phyloP scores from a whole-genome alignment of 1,140 invertebrate species.

The Aporrectodea caliginosa region DNA sequence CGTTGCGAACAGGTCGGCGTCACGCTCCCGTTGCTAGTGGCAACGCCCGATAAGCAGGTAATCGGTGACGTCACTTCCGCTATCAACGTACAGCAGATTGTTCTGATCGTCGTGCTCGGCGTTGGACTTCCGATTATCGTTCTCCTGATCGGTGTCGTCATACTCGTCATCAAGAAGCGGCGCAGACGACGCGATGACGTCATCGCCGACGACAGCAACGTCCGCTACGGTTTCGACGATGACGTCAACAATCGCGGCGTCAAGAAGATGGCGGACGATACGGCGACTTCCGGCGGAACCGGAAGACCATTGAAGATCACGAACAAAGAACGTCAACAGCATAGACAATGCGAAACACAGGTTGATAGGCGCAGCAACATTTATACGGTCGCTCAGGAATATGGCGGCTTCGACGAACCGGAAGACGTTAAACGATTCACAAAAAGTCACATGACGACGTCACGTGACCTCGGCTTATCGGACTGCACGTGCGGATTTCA shows the following conservation, averaged over 20 bases:
- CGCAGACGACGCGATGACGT: neutral
- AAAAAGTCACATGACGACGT: neutral
- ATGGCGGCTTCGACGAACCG: neutral
- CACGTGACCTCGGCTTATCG: neutral
- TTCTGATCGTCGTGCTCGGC: conserved; percentile 47
- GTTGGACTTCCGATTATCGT: conserved; percentile 46
- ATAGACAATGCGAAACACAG: neutral
- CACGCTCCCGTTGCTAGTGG: neutral
- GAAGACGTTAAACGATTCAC: neutral
- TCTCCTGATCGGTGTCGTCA: conserved; percentile 42
- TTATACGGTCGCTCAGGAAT: neutral
- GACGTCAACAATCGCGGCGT: neutral
- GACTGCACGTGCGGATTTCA: too few species aligned
- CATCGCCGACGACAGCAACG: neutral
- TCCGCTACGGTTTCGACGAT: neutral
- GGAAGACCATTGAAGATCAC: neutral
- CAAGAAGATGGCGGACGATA: neutral
- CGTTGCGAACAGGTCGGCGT: conserved; percentile 22
- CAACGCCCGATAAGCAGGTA: neutral
- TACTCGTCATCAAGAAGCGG: conserved; percentile 38
- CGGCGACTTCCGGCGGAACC: too few species aligned
- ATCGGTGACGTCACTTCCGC: conserved; percentile 1
- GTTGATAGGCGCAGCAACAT: neutral
- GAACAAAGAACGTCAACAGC: neutral
- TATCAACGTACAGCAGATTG: conserved; percentile 39